Conservation (phyloP, 2,888 invertebrate genomes). For the Polymixis lichenea region DNA sequence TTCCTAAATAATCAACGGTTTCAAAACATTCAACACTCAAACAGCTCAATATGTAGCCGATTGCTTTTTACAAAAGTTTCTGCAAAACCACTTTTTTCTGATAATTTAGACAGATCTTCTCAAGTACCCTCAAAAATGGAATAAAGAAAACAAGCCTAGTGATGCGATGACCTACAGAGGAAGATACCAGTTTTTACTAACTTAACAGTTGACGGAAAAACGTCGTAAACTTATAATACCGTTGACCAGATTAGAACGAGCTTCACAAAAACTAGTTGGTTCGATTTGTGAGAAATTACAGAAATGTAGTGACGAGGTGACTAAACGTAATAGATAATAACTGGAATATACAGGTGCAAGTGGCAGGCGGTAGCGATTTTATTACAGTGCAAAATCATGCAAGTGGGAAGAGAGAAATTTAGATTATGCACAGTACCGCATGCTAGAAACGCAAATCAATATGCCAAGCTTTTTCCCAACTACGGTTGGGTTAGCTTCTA, state of each 20-base stretch:
- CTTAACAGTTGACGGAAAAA: conserved; percentile 28
- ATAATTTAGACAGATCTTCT: neutral
- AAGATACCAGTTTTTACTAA: conserved; percentile 38
- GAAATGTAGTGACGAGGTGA: conserved; percentile 24
- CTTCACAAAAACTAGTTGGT: conserved; percentile 46
- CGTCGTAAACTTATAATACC: conserved; percentile 48
- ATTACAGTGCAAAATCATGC: neutral
- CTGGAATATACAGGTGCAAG: conserved; percentile 7
- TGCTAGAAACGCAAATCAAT: neutral
- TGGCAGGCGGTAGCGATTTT: neutral
- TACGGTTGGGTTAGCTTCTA: no score
- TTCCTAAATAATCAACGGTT: neutral
- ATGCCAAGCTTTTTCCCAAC: neutral
- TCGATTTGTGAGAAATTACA: conserved; percentile 51
- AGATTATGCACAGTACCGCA: neutral
- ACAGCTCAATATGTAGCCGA: neutral
- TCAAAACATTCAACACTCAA: neutral
- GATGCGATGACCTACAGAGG: conserved; percentile 50
- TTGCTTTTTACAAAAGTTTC: neutral
- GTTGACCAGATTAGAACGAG: conserved; percentile 58
- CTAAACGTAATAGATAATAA: conserved; percentile 36
- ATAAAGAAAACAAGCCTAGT: conserved; percentile 12
- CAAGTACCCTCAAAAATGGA: conserved; percentile 10
- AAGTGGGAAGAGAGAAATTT: no score
- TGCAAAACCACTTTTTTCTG: neutral